Percentiles rank a stretch among this genome's conserved stretches.
phyloP scores from a whole-genome alignment of 2,888 invertebrate species.

The Synergus laeviventris region DNA sequence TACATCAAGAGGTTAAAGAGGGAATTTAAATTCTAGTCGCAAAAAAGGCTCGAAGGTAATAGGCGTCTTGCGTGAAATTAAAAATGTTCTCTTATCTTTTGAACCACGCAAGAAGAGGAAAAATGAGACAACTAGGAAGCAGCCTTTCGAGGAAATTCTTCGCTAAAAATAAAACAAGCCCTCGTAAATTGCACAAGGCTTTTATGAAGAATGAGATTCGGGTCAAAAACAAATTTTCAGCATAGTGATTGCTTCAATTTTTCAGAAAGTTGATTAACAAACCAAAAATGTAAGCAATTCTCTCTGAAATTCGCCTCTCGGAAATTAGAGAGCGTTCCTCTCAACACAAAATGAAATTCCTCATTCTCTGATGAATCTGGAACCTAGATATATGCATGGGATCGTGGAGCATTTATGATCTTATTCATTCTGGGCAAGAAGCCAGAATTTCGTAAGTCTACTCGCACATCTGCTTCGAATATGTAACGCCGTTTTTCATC shows the following conservation, averaged over 20 bases:
- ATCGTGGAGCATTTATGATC: slow-evolving; percentile 34
- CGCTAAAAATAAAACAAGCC: neutral
- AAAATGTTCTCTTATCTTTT: neutral
- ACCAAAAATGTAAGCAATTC: neutral
- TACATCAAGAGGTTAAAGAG: neutral
- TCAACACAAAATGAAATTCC: neutral
- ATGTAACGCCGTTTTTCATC: slow-evolving; percentile 52
- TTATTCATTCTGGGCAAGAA: slow-evolving; percentile 18
- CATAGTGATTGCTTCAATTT: neutral
- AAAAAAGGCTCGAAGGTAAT: too few relatives aligned
- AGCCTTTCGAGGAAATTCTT: neutral
- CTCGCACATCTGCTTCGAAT: slow-evolving; percentile 55
- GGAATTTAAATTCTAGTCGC: neutral
- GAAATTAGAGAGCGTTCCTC: slow-evolving; percentile 1
- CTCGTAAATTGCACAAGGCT: neutral
- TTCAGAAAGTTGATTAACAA: slow-evolving; percentile 1
- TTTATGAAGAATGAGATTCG: neutral
- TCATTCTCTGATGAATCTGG: neutral
- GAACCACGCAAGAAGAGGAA: neutral
- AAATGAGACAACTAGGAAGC: neutral
- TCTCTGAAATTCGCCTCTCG: neutral
- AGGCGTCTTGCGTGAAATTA: neutral
- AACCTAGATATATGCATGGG: neutral
- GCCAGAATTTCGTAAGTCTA: slow-evolving; percentile 33
- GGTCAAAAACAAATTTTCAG: neutral